Evolutionary conservation across 64 coral and sea anemone genomes (phyloP), one percentile per base, ranked within the genome.

Genomic region (Astreopora myriophthalma): DNA sequence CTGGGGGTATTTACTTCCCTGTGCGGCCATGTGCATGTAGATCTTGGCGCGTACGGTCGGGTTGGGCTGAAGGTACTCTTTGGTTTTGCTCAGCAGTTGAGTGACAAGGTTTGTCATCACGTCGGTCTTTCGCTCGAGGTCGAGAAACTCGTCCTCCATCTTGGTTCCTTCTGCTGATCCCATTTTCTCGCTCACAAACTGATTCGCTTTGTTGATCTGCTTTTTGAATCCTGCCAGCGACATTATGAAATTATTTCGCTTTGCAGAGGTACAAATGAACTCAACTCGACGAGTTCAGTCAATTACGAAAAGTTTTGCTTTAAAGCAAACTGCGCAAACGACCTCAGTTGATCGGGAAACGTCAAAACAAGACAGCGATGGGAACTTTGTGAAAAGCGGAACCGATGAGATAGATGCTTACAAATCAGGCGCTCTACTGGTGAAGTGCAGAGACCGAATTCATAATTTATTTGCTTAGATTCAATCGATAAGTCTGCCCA

Each of bases 131-230:
- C 86, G 88, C 63, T 96, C 95, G 69, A 96, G 89, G 12, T 94
- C 91, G 73, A 96, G 34, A 27, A 96, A 96, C 11, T 94, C 91
- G 40, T 94, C 91, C 46, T 96, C 91, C 73, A 96, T 93, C 23
- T 96, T 96, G 33, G 95, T 96, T 51, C 95, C 95, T 93, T 96
- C 95, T 19, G 85, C 95, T 16, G 95, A 88, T 16, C 95, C 95
- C 95, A 96, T 96, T 34, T 93, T 93, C 61, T 96, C 95, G 79
- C 95, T 96, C 4, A 96, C 95, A 85, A 94, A 96, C 73, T 96
- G 95, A 27, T 96, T 96, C 46, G 95, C 95, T 79, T 96, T 96
- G 80, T 96, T 96, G 23, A 96, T 93, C 66, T 96, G 95, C 79
- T 96, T 96, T 79, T 96, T 96, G 42, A 96, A 94, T 1, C 95